Base-by-base conservation (phyloP, 2,888 invertebrate genomes). In the Holacanthella duospinosa region DNA sequence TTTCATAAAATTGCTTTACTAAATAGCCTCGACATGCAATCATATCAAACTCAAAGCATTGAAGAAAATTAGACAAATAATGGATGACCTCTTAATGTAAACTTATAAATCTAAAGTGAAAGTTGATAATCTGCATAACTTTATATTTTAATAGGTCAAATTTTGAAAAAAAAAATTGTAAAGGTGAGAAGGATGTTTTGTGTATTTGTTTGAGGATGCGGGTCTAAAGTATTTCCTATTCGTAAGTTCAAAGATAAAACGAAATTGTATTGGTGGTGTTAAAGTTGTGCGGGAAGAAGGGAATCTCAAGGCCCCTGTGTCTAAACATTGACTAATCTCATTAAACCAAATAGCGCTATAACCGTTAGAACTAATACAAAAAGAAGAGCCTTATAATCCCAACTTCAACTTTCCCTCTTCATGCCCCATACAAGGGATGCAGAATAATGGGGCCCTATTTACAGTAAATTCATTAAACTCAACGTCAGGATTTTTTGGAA, bases 331-430 rank as follows among this genome's bases (percentile, higher is more conserved):
- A 25, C 62, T 62, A 64, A 61, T 64, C 61, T 64, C 64, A 64
- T 64, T 58, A 64, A 64, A 64, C 43, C 59, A 62, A 64, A 64
- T 62, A 44, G 62, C 55, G 54, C 56, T 56, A 61, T 62, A 60
- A 64, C 58, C 62, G 59, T 62, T 62, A 59, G 48, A 43, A 48
- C 44, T 58, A 61, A 53, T 29, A 29, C 58, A 27, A 26, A n/a
- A 16, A 19, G 58, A n/a, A 44, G 44, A 26, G 44, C 48, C 29
- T 16, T 29, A 29, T 9, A 58, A 58, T 9, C 9, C 28, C 9
- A 58, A 58, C 36, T 29, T 25, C 4, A 29, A 55, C 55, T 55
- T 55, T 53, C 27, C 26, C 26, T 26, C 55, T n/a, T 55, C 4
- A 26, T 27, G n/a, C n/a, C 27, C 9, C 27, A 6, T 55, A 27